Evolutionary conservation across 2,888 invertebrate species (phyloP), one percentile per base, ranked within the genome.

Genomic region (Crioceris asparagi): DNA sequence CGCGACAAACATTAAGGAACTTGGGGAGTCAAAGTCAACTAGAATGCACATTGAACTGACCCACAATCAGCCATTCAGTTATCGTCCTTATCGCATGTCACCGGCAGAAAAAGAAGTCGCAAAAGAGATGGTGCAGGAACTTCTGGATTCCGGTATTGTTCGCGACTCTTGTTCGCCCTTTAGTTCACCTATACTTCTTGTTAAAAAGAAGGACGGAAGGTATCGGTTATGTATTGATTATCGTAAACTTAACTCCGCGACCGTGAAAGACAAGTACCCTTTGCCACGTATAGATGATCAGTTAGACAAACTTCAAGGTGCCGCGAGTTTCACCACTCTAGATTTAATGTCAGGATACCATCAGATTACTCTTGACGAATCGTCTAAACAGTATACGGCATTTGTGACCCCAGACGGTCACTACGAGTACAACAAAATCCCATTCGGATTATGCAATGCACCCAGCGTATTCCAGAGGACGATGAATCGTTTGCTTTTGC

Each of bases 401-500:
- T 31, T 39, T 23, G 36, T 35, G 14, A 30, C 30, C n/a, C 30
- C 30, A 5, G 30, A 15, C 4, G 30, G 30, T 7, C 17, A n/a
- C 14, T 30, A 30, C 15, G 30, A 30, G 7, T 30, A 14, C 8
- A 30, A 30, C 11, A 15, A 15, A 11, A 7, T 30, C 10, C 43
- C 8, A 38, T 41, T 12, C 4, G 44, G 32, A 4, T 15, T 30
- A 4, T 16, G 14, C 2, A 60, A 60, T 35, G 56, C 57, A 1
- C 56, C 57, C 2, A 46, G 47, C 16, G 53, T 53, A 10, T 62
- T 60, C 42, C 56, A 57, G 36, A 36, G 53, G 16, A 41, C 52
- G 2, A 38, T 42, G 18, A 42, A 41, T 30, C 15, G 18, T 14
- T 26, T 39, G 8, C 26, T 39, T 2, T 17, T 11, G 11, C 29